These are phyloP conservation scores for Amazona finschi DNA, from an alignment of 2,797 vertebrate species.

Conservation along the genomic window DNA sequence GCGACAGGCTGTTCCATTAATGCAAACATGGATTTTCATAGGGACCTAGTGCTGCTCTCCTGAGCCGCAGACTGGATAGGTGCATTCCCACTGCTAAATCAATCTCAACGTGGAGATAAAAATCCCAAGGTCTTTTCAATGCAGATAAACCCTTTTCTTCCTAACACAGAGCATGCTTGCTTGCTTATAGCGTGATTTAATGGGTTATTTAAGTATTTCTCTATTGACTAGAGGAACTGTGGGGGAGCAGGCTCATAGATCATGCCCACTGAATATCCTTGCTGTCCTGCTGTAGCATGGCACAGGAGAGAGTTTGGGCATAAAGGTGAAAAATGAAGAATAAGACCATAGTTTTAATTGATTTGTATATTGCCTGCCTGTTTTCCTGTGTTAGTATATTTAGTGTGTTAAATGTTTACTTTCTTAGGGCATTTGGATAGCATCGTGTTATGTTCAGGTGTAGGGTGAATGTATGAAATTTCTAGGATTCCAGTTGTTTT, in stretches of 20 bases:
- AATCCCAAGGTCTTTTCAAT: not conserved
- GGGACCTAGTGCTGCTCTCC: not conserved
- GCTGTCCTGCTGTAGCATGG: not conserved
- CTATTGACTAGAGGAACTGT: not conserved
- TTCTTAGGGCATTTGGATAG: not conserved
- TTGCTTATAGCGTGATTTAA: not conserved
- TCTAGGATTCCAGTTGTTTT: not conserved
- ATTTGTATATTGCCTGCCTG: not conserved
- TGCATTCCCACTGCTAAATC: not conserved
- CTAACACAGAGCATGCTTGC: not conserved
- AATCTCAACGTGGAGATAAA: not conserved
- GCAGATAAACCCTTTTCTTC: not conserved
- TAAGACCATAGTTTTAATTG: not conserved
- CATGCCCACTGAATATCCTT: not conserved
- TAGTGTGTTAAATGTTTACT: not conserved
- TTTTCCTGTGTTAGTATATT: not conserved
- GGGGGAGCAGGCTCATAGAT: not conserved
- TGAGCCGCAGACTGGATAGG: not conserved
- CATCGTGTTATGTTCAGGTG: not conserved
- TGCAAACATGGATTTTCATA: not conserved
- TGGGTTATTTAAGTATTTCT: not conserved
- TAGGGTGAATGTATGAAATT: not conserved
- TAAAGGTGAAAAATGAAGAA: not conserved
- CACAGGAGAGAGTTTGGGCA: not conserved
- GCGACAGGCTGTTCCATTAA: not conserved